Conservation (phyloP, 1,140 invertebrate genomes). For the Drosophila micromelanica region DNA sequence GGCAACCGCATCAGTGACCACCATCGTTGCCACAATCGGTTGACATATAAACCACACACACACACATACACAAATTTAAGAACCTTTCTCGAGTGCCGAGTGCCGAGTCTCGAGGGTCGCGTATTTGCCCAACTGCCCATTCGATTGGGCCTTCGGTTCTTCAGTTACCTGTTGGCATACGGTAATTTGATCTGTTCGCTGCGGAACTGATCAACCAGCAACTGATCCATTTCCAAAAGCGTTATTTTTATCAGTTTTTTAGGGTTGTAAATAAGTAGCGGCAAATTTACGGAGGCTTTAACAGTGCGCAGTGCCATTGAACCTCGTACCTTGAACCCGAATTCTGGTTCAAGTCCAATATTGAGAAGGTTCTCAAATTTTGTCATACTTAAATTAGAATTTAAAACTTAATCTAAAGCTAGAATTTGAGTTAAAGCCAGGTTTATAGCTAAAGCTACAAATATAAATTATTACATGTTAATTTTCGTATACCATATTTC, state of each 20-base stretch:
- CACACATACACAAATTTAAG: neutral
- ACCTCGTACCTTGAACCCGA: neutral
- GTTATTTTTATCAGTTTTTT: conserved; percentile 25
- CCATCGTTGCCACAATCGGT: conserved; percentile 47
- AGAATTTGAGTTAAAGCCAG: no score
- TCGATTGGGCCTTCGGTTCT: neutral
- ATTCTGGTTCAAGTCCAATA: neutral
- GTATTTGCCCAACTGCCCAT: conserved; percentile 19
- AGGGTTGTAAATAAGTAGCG: conserved; percentile 14
- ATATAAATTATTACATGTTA: no score
- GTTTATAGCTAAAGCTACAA: no score
- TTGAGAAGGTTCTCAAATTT: neutral
- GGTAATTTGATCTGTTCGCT: conserved; percentile 40
- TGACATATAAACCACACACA: conserved; percentile 44
- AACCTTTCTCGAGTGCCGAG: neutral
- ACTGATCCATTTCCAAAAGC: conserved; percentile 31
- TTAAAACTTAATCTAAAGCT: no score
- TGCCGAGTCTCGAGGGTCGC: neutral
- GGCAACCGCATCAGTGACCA: conserved; percentile 54
- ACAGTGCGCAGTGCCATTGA: neutral
- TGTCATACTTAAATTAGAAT: no score
- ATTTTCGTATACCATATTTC: no score
- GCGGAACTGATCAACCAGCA: conserved; percentile 40
- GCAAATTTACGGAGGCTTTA: conserved; percentile 6
- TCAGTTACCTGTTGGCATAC: conserved; percentile 42